Evolutionary conservation across 2,888 invertebrate genomes (phyloP).

Genomic region (Apotomis capreana): DNA sequence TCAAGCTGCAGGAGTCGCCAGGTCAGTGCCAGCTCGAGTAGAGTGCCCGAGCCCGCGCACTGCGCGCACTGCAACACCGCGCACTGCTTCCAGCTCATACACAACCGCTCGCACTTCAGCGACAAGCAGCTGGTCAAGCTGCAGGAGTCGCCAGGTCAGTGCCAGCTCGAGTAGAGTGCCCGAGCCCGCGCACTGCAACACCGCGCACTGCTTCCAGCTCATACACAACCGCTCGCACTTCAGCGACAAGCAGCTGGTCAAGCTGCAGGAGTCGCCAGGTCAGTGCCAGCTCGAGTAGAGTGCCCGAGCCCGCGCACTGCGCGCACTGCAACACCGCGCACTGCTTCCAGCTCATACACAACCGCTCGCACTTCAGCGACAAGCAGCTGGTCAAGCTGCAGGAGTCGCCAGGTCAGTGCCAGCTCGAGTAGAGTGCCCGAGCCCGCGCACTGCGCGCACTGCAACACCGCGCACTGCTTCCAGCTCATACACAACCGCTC

Average conservation of each 20-base stretch:
- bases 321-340: conserved; percentile 96
- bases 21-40: conserved; percentile 77
- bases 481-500: too few relatives aligned
- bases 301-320: conserved; percentile 97
- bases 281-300: conserved; percentile 91
- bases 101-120: conserved; percentile 14
- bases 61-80: conserved; percentile 13
- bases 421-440: conserved; percentile 86
- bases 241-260: too few relatives aligned
- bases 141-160: conserved; percentile 44
- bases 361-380: too few relatives aligned
- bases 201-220: background rate
- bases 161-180: conserved; percentile 78
- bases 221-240: too few relatives aligned
- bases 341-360: conserved; percentile 55
- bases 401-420: conserved; percentile 56
- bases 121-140: conserved; percentile 17
- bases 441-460: too few relatives aligned
- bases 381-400: too few relatives aligned
- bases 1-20: conserved; percentile 84
- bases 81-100: conserved; percentile 22
- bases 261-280: background rate
- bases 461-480: background rate
- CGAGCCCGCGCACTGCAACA: conserved; percentile 81
- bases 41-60: conserved; percentile 88